A percentile compares a stretch with the other conserved stretches of the same genome.
Conservation (phyloP, 2,888 invertebrate genomes). For the Tigriopus californicus region DNA sequence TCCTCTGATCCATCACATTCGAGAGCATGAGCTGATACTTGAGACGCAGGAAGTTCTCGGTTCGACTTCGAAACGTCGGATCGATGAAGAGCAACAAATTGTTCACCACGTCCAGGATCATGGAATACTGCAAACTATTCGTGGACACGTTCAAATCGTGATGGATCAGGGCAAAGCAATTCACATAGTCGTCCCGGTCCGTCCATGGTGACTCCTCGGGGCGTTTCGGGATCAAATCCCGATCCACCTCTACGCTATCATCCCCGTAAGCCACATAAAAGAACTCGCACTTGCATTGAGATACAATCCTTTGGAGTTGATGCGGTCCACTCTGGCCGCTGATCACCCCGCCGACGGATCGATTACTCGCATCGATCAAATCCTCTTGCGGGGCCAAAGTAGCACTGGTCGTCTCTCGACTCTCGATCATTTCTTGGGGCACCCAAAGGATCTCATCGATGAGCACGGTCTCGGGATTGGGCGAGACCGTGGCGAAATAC, state of each 20-base stretch:
- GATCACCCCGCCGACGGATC: constrained; percentile 92
- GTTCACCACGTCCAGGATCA: constrained; percentile 93
- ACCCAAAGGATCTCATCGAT: constrained; percentile 87
- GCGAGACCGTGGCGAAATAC: constrained; percentile 94
- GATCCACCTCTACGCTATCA: constrained; percentile 43
- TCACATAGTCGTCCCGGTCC: constrained; percentile 65
- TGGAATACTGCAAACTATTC: constrained; percentile 63
- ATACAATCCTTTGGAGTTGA: constrained; percentile 9
- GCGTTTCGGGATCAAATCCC: constrained; percentile 45
- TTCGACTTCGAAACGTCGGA: constrained; percentile 32
- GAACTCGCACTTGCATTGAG: constrained; percentile 87
- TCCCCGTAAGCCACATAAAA: constrained; percentile 89
- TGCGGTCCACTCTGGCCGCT: constrained; percentile 43
- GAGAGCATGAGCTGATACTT: constrained; percentile 82
- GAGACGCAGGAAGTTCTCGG: constrained; percentile 39
- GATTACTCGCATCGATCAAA: constrained; percentile 50
- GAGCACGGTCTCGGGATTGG: constrained; percentile 23
- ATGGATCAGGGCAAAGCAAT: constrained; percentile 94
- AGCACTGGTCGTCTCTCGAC: constrained; percentile 45
- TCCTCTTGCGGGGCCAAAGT: constrained; percentile 63
- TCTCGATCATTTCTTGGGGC: constrained; percentile 75
- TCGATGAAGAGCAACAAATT: constrained; percentile 90
- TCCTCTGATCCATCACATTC: constrained; percentile 72
- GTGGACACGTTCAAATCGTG: constrained; percentile 96
- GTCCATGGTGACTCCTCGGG: constrained; percentile 45